Conservation (phyloP, 2,888 invertebrate species). For the Lithophane socia region DNA sequence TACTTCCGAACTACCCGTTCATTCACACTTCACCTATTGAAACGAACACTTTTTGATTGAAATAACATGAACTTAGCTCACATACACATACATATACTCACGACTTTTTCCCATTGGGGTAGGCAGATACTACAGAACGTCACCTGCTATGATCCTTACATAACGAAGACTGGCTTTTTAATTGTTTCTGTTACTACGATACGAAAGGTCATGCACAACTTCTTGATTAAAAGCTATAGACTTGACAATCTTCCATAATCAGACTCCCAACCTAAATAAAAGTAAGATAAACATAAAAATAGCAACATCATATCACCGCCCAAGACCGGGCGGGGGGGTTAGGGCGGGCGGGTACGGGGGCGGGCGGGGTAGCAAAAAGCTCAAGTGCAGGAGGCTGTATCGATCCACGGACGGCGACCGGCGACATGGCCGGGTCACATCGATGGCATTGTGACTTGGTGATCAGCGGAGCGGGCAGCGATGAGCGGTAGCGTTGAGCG, state of each 20-base stretch:
- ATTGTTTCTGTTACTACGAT: no score
- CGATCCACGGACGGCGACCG: constrained; percentile 85
- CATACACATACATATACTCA: background rate
- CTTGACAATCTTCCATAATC: constrained; percentile 48
- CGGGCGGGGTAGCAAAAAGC: constrained; percentile 81
- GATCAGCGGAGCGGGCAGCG: constrained; percentile 63
- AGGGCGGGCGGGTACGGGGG: constrained; percentile 60
- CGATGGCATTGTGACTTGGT: constrained; percentile 53
- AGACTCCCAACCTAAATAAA: constrained; percentile 71
- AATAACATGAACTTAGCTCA: background rate
- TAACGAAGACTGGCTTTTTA: no score
- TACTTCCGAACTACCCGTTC: background rate
- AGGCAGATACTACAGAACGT: background rate
- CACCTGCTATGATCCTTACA: background rate
- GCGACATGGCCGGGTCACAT: constrained; percentile 89
- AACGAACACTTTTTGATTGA: background rate
- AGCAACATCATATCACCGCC: constrained; percentile 79
- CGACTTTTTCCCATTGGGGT: background rate
- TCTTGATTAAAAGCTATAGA: constrained; percentile 18
- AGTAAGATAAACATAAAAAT: constrained; percentile 83
- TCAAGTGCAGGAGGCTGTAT: constrained; percentile 90
- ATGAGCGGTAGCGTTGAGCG: constrained; percentile 13
- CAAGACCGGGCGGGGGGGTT: constrained; percentile 71
- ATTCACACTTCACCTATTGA: background rate
- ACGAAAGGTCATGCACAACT: no score